Evolutionary conservation across 35 echinoderm and acorn worm species (phyloP).

Genomic region (Heliocidaris erythrogramma): DNA sequence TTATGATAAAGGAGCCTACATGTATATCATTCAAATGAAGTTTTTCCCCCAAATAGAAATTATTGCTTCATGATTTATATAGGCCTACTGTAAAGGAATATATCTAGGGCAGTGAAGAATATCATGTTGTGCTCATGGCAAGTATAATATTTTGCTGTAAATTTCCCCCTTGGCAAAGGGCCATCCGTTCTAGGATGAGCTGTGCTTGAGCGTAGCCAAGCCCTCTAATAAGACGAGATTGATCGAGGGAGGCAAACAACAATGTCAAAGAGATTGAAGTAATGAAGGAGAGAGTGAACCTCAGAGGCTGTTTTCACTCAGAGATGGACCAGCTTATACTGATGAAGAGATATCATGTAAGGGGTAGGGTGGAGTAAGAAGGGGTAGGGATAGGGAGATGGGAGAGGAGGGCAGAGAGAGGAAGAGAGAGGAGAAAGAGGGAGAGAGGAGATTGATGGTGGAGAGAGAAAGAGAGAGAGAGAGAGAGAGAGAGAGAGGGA

Average conservation of each 20-base stretch:
- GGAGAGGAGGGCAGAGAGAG: not conserved
- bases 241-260: slow-evolving; percentile 8
- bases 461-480: not conserved
- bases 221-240: not conserved
- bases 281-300: not conserved
- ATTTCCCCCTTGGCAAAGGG: not conserved
- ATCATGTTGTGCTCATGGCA: not conserved
- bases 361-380: not conserved
- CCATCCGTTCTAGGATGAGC: not conserved
- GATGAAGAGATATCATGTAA: not conserved
- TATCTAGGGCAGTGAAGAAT: not conserved
- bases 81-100: not conserved
- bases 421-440: not conserved
- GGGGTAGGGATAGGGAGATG: not conserved
- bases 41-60: not conserved
- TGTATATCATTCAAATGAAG: not conserved
- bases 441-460: not conserved
- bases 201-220: not conserved
- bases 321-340: not conserved
- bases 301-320: not conserved
- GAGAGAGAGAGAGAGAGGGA: not conserved
- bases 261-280: slow-evolving; percentile 12
- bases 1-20: not conserved
- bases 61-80: not conserved
- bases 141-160: not conserved